These are phyloP conservation scores for Zoroaster sp. DNA, from an alignment of 53 echinoderm and acorn worm genomes.

Conservation along the genomic window DNA sequence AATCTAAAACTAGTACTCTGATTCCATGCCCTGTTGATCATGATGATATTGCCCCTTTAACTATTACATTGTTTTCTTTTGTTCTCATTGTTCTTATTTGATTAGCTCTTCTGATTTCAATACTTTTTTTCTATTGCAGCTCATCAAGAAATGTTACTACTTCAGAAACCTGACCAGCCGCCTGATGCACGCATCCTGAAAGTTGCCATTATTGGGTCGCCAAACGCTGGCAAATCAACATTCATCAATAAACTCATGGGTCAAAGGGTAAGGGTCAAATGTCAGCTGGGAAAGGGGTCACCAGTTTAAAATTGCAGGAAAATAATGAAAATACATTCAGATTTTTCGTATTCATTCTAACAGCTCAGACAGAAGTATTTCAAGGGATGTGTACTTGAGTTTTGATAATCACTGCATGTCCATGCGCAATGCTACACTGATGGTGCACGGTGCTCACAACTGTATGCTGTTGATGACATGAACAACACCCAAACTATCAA, in stretches of 20 bases:
- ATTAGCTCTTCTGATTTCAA: not conserved
- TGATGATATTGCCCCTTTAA: not conserved
- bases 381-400: no score
- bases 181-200: constrained; percentile 63
- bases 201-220: constrained; percentile 91
- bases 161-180: constrained; percentile 81
- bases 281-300: not conserved
- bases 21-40: no score
- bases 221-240: constrained; percentile 96
- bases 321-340: no score
- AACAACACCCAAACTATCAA: no score
- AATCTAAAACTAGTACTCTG: no score
- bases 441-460: no score
- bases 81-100: not conserved
- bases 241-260: constrained; percentile 84
- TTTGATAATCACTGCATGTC: no score
- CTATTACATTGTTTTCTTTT: not conserved
- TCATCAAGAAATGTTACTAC: constrained; percentile 76
- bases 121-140: constrained; percentile 42
- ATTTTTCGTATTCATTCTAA: no score
- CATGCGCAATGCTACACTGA: no score
- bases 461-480: no score
- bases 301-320: no score
- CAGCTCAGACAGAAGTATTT: no score
- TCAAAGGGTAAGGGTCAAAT: constrained; percentile 73